These are phyloP conservation scores for Paralichthys olivaceus DNA, from an alignment of 2,113 vertebrate species.

Conservation along the genomic window DNA sequence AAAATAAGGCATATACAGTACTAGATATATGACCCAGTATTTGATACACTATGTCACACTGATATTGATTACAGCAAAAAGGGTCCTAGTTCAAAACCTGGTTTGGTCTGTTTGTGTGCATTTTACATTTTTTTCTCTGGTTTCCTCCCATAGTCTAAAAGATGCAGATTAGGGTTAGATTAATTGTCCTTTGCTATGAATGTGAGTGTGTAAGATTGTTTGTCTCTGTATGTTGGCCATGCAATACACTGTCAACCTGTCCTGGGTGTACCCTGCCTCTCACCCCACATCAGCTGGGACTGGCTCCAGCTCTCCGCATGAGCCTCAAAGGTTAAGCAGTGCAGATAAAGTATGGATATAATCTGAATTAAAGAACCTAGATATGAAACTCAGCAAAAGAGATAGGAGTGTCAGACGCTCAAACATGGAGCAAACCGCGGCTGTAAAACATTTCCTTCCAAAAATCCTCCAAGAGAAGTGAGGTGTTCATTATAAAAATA, in stretches of 20 bases:
- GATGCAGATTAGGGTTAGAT: background rate
- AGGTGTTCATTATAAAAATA: constrained; percentile 14
- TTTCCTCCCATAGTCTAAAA: too few species aligned
- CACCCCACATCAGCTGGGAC: background rate
- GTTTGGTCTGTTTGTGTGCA: too few species aligned
- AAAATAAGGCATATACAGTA: too few species aligned
- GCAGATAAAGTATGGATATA: background rate
- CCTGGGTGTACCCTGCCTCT: background rate
- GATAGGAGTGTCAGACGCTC: background rate
- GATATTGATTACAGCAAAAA: too few species aligned
- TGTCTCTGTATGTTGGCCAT: background rate
- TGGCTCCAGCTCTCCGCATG: too few species aligned
- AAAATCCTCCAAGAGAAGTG: background rate
- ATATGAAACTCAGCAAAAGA: background rate
- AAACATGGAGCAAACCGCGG: background rate
- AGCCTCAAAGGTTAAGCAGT: too few species aligned
- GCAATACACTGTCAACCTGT: too few species aligned
- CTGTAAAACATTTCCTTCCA: background rate
- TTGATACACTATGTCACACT: too few species aligned
- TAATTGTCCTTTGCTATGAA: background rate
- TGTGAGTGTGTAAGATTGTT: background rate
- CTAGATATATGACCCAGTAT: too few species aligned
- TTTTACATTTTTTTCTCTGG: too few species aligned
- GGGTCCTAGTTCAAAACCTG: too few species aligned
- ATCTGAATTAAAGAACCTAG: background rate